phyloP scores from a whole-genome alignment of 2,888 invertebrate genomes.

The Galeruca laticollis region DNA sequence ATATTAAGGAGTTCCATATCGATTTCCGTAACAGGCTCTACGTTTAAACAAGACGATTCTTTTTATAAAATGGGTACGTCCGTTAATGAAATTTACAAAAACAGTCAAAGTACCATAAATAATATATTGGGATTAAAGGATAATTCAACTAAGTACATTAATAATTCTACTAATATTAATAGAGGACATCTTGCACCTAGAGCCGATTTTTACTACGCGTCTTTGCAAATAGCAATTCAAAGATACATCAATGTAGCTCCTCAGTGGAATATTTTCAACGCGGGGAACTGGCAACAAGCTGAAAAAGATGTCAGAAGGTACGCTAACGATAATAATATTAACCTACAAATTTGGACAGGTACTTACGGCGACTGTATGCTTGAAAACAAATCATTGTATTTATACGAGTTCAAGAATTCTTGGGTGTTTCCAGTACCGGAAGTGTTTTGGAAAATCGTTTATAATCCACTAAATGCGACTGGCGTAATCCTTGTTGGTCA shows the following conservation, averaged over 20 bases:
- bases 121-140: neutral
- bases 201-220: constrained; percentile 68
- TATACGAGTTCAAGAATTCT: neutral
- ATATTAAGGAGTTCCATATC: constrained; percentile 60
- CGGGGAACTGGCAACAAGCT: constrained; percentile 64
- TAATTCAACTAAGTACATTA: constrained; percentile 48
- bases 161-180: constrained; percentile 57
- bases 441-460: constrained; percentile 72
- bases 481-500: constrained; percentile 74
- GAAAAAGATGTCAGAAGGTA: constrained; percentile 57
- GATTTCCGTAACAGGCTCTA: neutral
- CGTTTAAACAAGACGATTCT: neutral
- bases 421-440: constrained; percentile 68
- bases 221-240: constrained; percentile 68
- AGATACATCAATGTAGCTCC: constrained; percentile 70
- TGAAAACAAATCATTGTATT: neutral
- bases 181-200: constrained; percentile 70
- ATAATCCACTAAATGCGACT: constrained; percentile 67
- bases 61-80: neutral
- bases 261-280: constrained; percentile 67
- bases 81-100: neutral
- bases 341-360: constrained; percentile 64
- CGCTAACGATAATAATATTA: constrained; percentile 49
- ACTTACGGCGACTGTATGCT: neutral
- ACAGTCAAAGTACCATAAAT: constrained; percentile 1